These are phyloP conservation scores for Ethmia dodecea DNA, from an alignment of 2,888 invertebrate genomes.

Conservation along the genomic window DNA sequence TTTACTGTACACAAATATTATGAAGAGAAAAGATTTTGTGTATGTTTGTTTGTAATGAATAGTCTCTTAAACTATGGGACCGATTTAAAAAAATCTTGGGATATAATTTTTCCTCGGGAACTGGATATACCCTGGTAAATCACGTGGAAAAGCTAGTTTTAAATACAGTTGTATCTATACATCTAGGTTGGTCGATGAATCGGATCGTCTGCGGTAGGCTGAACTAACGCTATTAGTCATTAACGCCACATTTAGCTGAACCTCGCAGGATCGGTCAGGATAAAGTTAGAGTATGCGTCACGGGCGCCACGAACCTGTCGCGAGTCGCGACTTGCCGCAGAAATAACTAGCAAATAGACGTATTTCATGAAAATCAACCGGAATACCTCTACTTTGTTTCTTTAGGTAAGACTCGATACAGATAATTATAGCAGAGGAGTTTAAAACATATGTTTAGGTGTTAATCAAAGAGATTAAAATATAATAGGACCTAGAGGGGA, in stretches of 20 bases:
- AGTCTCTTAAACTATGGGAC: too few species aligned
- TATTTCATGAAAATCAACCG: background rate
- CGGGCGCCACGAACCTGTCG: conserved; percentile 46
- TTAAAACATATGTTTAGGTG: background rate
- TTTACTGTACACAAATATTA: too few species aligned
- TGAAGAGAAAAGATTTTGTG: too few species aligned
- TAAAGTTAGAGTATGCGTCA: conserved; percentile 55
- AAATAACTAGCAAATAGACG: conserved; percentile 6
- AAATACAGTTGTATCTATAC: too few species aligned
- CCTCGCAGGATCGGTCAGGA: conserved; percentile 37
- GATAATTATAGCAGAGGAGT: background rate
- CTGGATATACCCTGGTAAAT: too few species aligned
- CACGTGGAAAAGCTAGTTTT: too few species aligned
- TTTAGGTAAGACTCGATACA: background rate
- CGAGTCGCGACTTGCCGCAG: conserved; percentile 37
- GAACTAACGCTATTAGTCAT: conserved; percentile 42
- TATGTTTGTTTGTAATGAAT: too few species aligned
- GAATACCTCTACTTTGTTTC: background rate
- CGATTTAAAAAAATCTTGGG: too few species aligned
- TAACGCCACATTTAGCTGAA: conserved; percentile 47
- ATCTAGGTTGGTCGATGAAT: too few species aligned
- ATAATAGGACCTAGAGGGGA: too few species aligned
- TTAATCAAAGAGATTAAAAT: background rate
- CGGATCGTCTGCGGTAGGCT: too few species aligned
- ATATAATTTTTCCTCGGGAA: too few species aligned